Evolutionary conservation across 2,113 vertebrate genomes (phyloP), one percentile per base, ranked within the genome.

Genomic region (Peromyscus polionotus): DNA sequence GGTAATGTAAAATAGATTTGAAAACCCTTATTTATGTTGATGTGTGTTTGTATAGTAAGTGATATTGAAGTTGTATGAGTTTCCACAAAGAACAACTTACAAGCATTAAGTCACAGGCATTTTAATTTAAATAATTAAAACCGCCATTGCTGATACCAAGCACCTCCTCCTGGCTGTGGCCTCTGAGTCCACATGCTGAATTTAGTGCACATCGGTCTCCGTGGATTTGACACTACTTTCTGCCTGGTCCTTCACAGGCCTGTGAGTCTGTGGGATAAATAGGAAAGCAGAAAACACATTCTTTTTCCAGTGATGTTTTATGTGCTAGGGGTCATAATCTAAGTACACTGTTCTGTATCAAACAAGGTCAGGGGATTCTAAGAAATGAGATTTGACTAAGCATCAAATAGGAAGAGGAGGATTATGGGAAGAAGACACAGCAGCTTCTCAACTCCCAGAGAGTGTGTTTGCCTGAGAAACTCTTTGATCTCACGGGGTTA

Each of bases 401-500:
- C 9, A 51, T 11, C 31, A 65, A 3, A 6, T 48, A 20, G 14
- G 12, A 73, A 36, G 51, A 20, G 6, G 26, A 67, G 77, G 12
- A 4, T 51, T 22, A 3, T 24, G 65, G 75, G 67, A 20, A 48
- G 61, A 24, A 5, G 28, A 0, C 54, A 7, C 14, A n/a, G 26
- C 36, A 12, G 12, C 14, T 67, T 48, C n/a, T 81, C 22, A 80
- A 28, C 17, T 20, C 24, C 8, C 9, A 1, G n/a, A 16, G 84
- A 75, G 95, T 81, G 8, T 84, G 10, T 89, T 80, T 61, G 85
- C 54, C 57, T 48, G 7, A 92, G 51, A 87, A 81, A 26, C 0
- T 76, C 87, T 96, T 96, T 96, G 96, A 96, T 90, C 24, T 92
- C 11, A 68, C 59, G 0, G 28, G 87, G 7, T 42, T 72, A 92